phyloP scores from a whole-genome alignment of 2,797 vertebrate species.

The Nyctalus aviator region DNA sequence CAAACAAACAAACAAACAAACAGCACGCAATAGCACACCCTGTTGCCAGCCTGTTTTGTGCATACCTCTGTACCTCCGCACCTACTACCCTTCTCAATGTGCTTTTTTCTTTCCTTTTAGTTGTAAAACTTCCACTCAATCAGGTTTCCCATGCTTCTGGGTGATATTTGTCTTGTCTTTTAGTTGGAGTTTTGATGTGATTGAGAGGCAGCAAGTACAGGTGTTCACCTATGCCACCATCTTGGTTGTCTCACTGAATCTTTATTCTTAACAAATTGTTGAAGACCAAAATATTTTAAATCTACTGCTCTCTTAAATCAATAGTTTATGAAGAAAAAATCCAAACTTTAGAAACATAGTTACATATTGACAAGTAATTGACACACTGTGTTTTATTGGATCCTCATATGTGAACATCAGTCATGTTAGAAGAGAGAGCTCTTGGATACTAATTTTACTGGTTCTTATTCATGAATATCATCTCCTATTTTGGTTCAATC shows the following conservation, averaged over 20 bases:
- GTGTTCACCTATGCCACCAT: too few relatives aligned
- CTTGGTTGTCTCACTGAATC: neutral
- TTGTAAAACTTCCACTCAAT: too few relatives aligned
- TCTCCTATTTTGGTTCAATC: neutral
- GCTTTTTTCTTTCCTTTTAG: too few relatives aligned
- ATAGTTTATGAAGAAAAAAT: constrained; percentile 1
- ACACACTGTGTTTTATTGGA: neutral
- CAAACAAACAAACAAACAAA: too few relatives aligned
- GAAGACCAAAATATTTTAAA: constrained; percentile 18
- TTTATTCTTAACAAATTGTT: neutral
- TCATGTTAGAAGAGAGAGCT: neutral
- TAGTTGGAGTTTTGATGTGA: too few relatives aligned
- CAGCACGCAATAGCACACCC: too few relatives aligned
- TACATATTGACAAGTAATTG: neutral
- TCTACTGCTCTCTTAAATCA: neutral
- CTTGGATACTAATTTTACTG: neutral
- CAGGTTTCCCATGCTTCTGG: too few relatives aligned
- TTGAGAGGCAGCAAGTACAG: too few relatives aligned
- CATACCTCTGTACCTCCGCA: too few relatives aligned
- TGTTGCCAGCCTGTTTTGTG: too few relatives aligned
- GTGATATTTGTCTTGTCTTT: too few relatives aligned
- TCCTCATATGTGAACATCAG: neutral
- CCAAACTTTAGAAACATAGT: neutral
- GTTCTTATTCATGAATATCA: neutral
- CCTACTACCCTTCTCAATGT: too few relatives aligned